Evolutionary conservation across 2,113 vertebrate genomes (phyloP).

Genomic region (Callocephalon fimbriatum): DNA sequence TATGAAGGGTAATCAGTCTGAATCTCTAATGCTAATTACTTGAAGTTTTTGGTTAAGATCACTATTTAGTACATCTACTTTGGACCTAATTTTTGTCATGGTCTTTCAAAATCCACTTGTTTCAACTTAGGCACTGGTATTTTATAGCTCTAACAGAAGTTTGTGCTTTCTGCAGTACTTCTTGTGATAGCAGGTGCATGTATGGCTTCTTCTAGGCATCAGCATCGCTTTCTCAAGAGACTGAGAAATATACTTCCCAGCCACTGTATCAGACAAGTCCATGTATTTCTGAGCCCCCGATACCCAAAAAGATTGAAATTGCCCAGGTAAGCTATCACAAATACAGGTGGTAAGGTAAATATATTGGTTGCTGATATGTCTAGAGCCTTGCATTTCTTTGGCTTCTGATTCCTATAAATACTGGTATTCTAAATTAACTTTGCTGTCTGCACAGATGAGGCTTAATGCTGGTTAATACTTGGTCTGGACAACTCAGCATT

Average conservation of each 20-base stretch:
- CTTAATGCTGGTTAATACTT: constrained; percentile 22
- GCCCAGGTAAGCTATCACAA: constrained; percentile 42
- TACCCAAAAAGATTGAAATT: constrained; percentile 60
- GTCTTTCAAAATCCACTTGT: background rate
- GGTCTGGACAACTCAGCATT: constrained; percentile 7
- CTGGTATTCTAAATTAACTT: background rate
- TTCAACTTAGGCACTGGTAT: background rate
- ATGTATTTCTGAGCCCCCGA: constrained; percentile 47
- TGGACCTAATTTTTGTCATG: background rate
- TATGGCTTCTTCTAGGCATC: constrained; percentile 35
- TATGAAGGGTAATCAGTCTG: background rate
- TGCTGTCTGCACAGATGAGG: background rate
- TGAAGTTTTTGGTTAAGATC: background rate
- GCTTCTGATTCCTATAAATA: background rate
- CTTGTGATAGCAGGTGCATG: background rate
- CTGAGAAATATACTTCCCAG: constrained; percentile 69
- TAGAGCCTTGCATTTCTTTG: background rate
- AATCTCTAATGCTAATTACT: background rate
- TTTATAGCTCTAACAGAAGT: background rate
- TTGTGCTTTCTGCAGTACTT: background rate
- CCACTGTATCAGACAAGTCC: constrained; percentile 69
- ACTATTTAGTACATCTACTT: background rate
- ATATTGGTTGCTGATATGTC: background rate
- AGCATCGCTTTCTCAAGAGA: constrained; percentile 45
- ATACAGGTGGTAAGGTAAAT: background rate